These are phyloP conservation scores for Heterochromis multidens DNA, from an alignment of 2,113 vertebrate genomes.

Conservation along the genomic window DNA sequence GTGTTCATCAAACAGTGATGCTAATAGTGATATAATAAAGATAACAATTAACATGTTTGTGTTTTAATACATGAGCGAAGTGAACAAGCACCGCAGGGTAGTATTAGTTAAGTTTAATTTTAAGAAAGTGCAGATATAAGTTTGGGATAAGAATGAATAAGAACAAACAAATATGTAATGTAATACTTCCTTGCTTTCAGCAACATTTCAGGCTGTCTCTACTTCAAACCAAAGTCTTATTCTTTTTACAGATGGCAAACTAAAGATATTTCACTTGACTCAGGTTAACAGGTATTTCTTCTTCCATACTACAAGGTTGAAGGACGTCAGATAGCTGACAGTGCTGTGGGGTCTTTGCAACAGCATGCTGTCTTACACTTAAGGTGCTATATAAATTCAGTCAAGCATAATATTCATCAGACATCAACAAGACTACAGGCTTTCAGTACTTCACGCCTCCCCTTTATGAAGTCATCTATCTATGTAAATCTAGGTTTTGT, in stretches of 20 bases:
- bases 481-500: neutral
- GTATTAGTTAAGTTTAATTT: too few relatives aligned
- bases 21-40: too few relatives aligned
- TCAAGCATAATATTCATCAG: conserved; percentile 27
- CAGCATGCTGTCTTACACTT: neutral
- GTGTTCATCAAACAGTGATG: too few relatives aligned
- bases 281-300: neutral
- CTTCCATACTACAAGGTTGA: neutral
- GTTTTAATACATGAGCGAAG: too few relatives aligned
- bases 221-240: neutral
- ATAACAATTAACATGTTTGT: too few relatives aligned
- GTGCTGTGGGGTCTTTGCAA: neutral
- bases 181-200: neutral
- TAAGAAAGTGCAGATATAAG: too few relatives aligned
- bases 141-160: too few relatives aligned
- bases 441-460: neutral
- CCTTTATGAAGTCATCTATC: conserved; percentile 15
- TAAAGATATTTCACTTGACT: neutral
- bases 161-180: too few relatives aligned
- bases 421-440: conserved; percentile 12
- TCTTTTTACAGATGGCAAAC: neutral
- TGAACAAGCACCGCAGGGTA: too few relatives aligned
- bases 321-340: neutral
- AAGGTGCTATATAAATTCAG: conserved; percentile 18
- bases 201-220: neutral